These are phyloP conservation scores for Fukomys damarensis DNA, from an alignment of 2,113 vertebrate genomes.

Conservation along the genomic window DNA sequence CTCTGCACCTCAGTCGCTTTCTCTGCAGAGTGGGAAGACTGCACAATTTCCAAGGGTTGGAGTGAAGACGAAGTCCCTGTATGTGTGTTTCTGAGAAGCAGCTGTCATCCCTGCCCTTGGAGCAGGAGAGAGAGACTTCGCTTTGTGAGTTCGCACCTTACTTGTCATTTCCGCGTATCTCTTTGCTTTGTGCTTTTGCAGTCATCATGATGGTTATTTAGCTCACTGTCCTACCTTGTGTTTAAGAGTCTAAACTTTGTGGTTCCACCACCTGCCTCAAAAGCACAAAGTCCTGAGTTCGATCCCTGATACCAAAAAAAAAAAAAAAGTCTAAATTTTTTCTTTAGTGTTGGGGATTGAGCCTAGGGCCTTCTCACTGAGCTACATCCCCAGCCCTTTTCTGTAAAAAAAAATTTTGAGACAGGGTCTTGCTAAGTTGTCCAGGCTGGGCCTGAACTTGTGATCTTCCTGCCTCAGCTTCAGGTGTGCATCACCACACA, in stretches of 20 bases:
- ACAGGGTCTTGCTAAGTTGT: neutral
- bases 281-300: too few relatives aligned
- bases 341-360: neutral
- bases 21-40: neutral
- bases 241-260: neutral
- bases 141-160: neutral
- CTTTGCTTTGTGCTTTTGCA: neutral
- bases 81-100: neutral
- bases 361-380: neutral
- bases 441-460: neutral
- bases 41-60: neutral
- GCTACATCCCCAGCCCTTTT: neutral
- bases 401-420: too few relatives aligned
- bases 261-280: too few relatives aligned
- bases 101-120: neutral
- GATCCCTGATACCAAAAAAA: too few relatives aligned
- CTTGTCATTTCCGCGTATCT: neutral
- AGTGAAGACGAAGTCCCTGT: neutral
- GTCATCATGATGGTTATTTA: neutral
- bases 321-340: too few relatives aligned
- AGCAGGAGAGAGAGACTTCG: neutral
- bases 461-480: neutral
- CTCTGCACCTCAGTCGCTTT: neutral
- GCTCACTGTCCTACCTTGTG: rapidly evolving
- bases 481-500: neutral